Percentiles rank a stretch among this genome's conserved stretches.
Evolutionary conservation across 2,888 invertebrate genomes (phyloP).

Genomic region (Mythimna ferrago): DNA sequence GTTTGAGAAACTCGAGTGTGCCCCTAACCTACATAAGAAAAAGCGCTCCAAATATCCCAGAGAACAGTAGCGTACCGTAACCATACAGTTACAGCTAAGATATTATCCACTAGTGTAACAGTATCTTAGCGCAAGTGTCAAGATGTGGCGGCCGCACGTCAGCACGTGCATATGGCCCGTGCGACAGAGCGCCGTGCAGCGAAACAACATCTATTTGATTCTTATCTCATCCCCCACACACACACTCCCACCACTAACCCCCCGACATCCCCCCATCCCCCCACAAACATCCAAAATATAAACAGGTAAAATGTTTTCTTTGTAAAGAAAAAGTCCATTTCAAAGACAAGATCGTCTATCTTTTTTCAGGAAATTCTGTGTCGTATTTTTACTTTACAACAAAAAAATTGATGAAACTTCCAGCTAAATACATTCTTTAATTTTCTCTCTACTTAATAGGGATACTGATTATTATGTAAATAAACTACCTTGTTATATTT

Average conservation of each 20-base stretch:
- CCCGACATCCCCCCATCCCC: constrained; percentile 64
- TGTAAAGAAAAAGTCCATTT: constrained; percentile 83
- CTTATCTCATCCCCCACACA: constrained; percentile 83
- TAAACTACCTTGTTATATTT: constrained; percentile 5
- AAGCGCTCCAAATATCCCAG: constrained; percentile 36
- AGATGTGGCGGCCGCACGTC: constrained; percentile 82
- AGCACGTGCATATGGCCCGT: constrained; percentile 85
- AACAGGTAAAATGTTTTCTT: constrained; percentile 86
- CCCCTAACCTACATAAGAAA: constrained; percentile 47
- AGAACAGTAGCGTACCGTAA: constrained; percentile 47
- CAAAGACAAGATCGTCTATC: constrained; percentile 80
- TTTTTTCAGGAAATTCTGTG: constrained; percentile 72
- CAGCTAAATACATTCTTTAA: constrained; percentile 36
- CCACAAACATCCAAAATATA: constrained; percentile 83
- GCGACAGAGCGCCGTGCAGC: constrained; percentile 84
- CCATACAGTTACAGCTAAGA: constrained; percentile 50
- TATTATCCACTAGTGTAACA: constrained; percentile 64
- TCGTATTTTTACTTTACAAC: constrained; percentile 63
- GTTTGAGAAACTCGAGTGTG: constrained; percentile 22
- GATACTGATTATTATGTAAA: constrained; percentile 18
- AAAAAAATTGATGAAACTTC: constrained; percentile 51
- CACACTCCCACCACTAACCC: constrained; percentile 64
- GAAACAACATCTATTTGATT: constrained; percentile 91
- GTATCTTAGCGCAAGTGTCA: constrained; percentile 82
- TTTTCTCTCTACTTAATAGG: constrained; percentile 19